Evolutionary conservation across 2,113 vertebrate genomes (phyloP).

Genomic region (Camelus dromedarius): DNA sequence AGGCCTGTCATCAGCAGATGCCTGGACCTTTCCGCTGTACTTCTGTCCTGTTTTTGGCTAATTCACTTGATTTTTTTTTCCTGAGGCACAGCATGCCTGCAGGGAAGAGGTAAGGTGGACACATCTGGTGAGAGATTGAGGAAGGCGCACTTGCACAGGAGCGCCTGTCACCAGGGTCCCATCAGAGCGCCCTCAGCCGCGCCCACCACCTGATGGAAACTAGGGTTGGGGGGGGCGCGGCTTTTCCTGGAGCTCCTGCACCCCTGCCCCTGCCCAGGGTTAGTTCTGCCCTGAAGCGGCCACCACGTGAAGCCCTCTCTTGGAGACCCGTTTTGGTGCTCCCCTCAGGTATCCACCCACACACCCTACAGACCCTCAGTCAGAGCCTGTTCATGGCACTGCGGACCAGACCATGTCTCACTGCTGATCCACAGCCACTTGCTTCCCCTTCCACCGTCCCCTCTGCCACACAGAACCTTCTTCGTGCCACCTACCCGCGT

Average conservation of each 20-base stretch:
- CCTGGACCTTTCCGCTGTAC: rapidly evolving
- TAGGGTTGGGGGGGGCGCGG: rapidly evolving
- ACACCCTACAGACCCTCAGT: not conserved
- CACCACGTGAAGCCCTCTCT: too few relatives aligned
- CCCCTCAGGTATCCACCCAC: not conserved
- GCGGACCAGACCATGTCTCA: not conserved
- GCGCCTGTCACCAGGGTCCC: not conserved
- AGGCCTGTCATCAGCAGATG: rapidly evolving
- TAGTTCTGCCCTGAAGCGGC: not conserved
- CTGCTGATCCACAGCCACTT: rapidly evolving
- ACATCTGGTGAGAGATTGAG: not conserved
- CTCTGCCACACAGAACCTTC: not conserved
- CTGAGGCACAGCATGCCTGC: not conserved
- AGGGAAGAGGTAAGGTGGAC: not conserved
- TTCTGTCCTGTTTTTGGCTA: not conserved
- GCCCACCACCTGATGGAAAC: not conserved
- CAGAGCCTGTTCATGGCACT: rapidly evolving
- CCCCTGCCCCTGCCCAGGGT: not conserved
- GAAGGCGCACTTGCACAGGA: not conserved
- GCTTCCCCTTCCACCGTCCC: not conserved
- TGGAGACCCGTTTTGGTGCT: not conserved
- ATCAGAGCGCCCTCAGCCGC: not conserved
- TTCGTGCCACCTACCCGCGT: too few relatives aligned
- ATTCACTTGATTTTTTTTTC: not conserved
- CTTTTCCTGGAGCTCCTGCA: not conserved